Conservation (phyloP, 2,797 vertebrate genomes). For the Borostomias antarcticus region DNA sequence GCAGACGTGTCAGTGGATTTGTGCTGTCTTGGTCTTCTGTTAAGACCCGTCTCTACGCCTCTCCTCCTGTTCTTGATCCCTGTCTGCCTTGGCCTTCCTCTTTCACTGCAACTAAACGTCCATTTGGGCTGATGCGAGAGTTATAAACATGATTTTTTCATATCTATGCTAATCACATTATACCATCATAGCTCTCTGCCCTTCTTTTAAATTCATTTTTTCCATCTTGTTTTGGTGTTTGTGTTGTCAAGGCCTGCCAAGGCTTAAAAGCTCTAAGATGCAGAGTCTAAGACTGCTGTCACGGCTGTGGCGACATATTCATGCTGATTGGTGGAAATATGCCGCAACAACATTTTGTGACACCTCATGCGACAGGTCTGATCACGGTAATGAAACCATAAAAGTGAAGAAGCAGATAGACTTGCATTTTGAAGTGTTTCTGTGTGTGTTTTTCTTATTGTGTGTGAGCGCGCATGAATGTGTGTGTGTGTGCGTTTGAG, state of each 20-base stretch:
- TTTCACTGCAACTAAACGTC: no score
- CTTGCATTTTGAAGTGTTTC: neutral
- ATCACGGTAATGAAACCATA: no score
- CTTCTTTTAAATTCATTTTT: neutral
- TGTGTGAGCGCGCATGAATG: neutral
- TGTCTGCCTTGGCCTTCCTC: constrained; percentile 16
- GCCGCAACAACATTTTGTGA: no score
- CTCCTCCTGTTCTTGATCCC: constrained; percentile 31
- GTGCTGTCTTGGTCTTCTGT: constrained; percentile 19
- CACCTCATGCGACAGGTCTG: no score
- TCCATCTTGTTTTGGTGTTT: neutral
- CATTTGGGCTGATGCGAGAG: no score
- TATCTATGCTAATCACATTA: constrained; percentile 24
- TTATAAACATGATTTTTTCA: constrained; percentile 20
- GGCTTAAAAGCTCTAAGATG: no score
- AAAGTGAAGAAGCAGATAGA: neutral
- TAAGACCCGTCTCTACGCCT: constrained; percentile 16
- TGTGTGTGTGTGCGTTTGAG: neutral
- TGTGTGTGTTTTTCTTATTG: neutral
- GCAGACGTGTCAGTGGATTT: no score
- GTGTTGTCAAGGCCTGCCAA: neutral
- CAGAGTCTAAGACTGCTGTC: no score
- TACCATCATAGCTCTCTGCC: neutral
- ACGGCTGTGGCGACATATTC: no score
- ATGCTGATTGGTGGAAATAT: no score